Base-by-base conservation (phyloP, 2,888 invertebrate species). In the Euzetes globulus region DNA sequence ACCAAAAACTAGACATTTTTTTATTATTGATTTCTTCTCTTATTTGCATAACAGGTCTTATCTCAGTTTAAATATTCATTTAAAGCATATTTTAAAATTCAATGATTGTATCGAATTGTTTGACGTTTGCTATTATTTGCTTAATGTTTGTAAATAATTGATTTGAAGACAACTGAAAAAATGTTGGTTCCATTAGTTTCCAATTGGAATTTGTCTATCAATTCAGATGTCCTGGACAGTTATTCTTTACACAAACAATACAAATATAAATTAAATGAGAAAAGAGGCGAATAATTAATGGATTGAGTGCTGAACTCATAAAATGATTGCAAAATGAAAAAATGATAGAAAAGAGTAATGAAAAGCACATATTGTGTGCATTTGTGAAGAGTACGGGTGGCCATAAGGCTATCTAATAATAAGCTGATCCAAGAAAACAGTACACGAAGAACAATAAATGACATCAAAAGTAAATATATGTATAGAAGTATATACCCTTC, bases 391-490 rank as follows among this genome's bases (percentile, higher is more conserved):
- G 37, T 68, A n/a, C 2, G 13, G 17, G 22, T 45, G 70, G 70
- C 9, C 37, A 47, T 25, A 70, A 17, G 25, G 22, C 9, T 45
- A 47, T 45, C 70, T 70, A 70, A 70, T 70, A 70, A 70, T 70
- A 65, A 15, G 17, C 27, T 25, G 70, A 47, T 45, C n/a, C 3
- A 17, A 70, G 45, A 27, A 47, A 70, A 37, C 65, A 65, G 33
- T 27, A 27, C 13, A 65, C 17, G 29, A 65, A 65, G 29, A 29
- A 65, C 65, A 70, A 70, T 70, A 70, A 47, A 45, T 70, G 70
- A 47, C 70, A 70, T 70, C 45, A 70, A 70, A 47, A 70, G 13
- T 47, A 27, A 41, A 70, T 70, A 70, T 70, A 45, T 70, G 25
- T 70, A 70, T 65, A 7, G n/a, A 60, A 60, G 60, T 65, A 65